phyloP scores from a whole-genome alignment of 2,888 invertebrate genomes.

The Rhaphigaster nebulosa region DNA sequence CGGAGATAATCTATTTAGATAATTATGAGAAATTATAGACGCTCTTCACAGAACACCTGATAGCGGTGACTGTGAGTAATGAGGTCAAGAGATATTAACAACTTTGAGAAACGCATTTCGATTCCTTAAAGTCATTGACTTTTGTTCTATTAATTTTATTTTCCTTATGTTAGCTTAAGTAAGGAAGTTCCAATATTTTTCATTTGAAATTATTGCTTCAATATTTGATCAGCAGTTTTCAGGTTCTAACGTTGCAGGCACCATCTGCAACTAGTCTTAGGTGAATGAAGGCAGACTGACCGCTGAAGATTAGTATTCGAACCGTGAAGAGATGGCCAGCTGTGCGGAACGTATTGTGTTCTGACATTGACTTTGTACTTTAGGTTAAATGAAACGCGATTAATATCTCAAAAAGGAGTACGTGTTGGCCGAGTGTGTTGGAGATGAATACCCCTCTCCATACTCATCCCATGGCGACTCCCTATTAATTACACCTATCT shows the following conservation, averaged over 20 bases:
- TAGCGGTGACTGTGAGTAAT: background rate
- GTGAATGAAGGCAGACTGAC: background rate
- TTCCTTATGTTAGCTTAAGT: background rate
- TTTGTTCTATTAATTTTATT: background rate
- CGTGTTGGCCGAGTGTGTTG: no score
- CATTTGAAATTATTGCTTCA: no score
- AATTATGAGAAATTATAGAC: background rate
- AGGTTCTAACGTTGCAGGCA: background rate
- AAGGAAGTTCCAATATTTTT: background rate
- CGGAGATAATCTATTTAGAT: no score
- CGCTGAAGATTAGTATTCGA: background rate
- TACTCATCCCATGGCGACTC: no score
- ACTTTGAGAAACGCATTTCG: background rate
- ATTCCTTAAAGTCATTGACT: background rate
- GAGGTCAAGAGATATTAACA: background rate
- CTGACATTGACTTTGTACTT: background rate
- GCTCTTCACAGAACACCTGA: background rate
- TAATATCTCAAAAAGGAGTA: background rate
- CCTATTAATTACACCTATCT: no score
- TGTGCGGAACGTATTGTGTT: background rate
- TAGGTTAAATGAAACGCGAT: background rate
- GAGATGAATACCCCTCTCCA: no score
- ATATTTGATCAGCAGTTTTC: background rate
- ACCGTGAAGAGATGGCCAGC: background rate
- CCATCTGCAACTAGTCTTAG: background rate